Conservation (phyloP, 2,797 vertebrate species). For the Pampus argenteus region DNA sequence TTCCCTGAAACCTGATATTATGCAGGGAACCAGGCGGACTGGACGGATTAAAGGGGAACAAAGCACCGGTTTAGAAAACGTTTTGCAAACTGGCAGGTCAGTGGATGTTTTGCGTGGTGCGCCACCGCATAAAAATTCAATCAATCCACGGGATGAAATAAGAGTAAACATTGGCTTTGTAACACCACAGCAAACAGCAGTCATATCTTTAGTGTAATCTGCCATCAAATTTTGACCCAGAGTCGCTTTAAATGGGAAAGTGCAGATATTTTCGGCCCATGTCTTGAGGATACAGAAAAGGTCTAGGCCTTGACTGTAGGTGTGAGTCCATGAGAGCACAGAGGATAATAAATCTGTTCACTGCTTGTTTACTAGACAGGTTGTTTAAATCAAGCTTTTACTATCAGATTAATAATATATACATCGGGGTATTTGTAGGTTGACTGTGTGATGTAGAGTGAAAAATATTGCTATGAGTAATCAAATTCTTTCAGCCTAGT, state of each 20-base stretch:
- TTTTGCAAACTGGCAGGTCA: constrained; percentile 76
- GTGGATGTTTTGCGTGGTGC: constrained; percentile 40
- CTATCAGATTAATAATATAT: constrained; percentile 1
- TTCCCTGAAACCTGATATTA: constrained; percentile 74
- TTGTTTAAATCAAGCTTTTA: constrained; percentile 2
- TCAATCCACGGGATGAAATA: neutral
- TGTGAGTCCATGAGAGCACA: constrained; percentile 40
- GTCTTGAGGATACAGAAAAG: constrained; percentile 32
- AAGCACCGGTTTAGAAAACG: constrained; percentile 65
- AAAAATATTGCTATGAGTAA: constrained; percentile 66
- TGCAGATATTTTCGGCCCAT: neutral
- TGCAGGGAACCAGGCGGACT: constrained; percentile 70
- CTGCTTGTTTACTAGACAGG: constrained; percentile 17
- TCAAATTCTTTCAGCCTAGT: constrained; percentile 75
- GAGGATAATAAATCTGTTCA: neutral
- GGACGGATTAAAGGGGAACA: constrained; percentile 74
- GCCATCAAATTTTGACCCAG: neutral
- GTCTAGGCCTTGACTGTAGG: constrained; percentile 54
- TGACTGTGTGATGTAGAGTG: constrained; percentile 65
- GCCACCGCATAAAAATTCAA: constrained; percentile 11
- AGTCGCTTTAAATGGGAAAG: neutral
- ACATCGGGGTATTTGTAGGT: constrained; percentile 23
- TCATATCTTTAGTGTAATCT: neutral
- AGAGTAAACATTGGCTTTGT: neutral
- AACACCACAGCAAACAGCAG: neutral